Evolutionary conservation across 2,797 vertebrate genomes (phyloP), one percentile per base, ranked within the genome.

Genomic region (Anguilla marmorata): DNA sequence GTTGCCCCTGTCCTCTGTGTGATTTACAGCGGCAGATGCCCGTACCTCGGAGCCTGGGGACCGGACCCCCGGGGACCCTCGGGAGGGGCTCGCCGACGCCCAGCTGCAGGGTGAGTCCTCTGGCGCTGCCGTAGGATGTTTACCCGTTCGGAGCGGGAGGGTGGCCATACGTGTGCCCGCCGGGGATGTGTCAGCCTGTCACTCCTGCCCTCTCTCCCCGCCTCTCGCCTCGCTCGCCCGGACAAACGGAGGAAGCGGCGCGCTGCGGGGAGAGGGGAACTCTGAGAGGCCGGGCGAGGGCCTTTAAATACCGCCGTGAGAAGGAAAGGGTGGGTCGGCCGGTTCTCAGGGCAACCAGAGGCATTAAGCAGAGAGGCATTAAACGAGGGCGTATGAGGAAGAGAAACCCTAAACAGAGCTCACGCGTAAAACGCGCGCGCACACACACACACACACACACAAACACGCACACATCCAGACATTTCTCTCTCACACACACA

Each of bases 221-320:
- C 83, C 52, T 21, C 83, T 84, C 84, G 11, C 50, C 50, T 33
- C 69, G 41, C 58, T 54, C n/a, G 54, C 72, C 14, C 79, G 9
- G 79, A 95, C 93, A 93, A 93, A 93, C 89, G 85, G 56, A 93
- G 93, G 93, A 93, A 93, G 90, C 87, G 54, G 58, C 85, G 56
- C 7, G 16, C 72, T 9, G 45, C 45, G 1, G 45, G 56, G 19
- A 30, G 66, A 56, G 9, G n/a, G 30, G 30, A 80, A 88, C 87
- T 79, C 87, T 79, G 82, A 88, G 88, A 86, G 84, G 69, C 66
- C 84, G 79, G 88, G 89, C 88, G 86, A 90, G 91, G 89, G 89
- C 90, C 85, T 89, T 87, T 82, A 88, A 84, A 84, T 89, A 82
- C 79, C 87, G 72, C 50, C 89, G 89, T 89, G 90, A 74, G 74